A percentile compares a stretch with the other conserved stretches of the same genome.
phyloP scores from a whole-genome alignment of 2,113 vertebrate species.

The Tychaedon coryphoeus region DNA sequence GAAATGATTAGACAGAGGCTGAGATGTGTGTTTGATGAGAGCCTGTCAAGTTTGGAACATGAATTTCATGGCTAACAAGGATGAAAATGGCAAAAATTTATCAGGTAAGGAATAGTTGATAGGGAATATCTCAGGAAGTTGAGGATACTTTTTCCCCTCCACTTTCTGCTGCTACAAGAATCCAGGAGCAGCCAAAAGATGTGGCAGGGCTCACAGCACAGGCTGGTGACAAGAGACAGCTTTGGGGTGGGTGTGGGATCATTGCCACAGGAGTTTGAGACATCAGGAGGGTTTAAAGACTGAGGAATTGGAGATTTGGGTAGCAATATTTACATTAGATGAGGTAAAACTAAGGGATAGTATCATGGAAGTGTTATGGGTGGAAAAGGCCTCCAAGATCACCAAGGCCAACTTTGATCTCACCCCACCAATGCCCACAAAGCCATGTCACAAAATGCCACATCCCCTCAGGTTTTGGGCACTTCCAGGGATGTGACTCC shows the following conservation, averaged over 20 bases:
- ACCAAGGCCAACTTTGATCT: neutral
- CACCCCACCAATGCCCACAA: no score
- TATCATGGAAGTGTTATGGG: no score
- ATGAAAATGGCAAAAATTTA: neutral
- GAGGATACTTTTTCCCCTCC: fast-evolving
- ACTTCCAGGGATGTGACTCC: neutral
- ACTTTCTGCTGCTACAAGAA: neutral
- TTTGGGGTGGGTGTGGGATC: neutral
- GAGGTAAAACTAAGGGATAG: neutral
- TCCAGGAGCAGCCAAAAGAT: fast-evolving
- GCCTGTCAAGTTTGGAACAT: neutral
- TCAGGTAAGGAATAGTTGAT: neutral
- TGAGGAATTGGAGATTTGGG: neutral
- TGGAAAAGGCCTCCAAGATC: neutral
- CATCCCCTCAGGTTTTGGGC: no score
- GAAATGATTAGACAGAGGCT: neutral
- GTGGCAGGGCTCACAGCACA: neutral
- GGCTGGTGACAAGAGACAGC: neutral
- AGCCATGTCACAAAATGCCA: neutral
- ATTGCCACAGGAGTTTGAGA: neutral
- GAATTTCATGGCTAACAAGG: neutral
- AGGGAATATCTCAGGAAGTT: neutral
- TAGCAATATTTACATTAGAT: neutral
- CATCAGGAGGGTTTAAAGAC: neutral
- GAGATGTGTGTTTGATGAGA: neutral